These are phyloP conservation scores for Eunapius fragilis DNA, from an alignment of 37 sponge, comb jelly and placozoan genomes.

Conservation along the genomic window DNA sequence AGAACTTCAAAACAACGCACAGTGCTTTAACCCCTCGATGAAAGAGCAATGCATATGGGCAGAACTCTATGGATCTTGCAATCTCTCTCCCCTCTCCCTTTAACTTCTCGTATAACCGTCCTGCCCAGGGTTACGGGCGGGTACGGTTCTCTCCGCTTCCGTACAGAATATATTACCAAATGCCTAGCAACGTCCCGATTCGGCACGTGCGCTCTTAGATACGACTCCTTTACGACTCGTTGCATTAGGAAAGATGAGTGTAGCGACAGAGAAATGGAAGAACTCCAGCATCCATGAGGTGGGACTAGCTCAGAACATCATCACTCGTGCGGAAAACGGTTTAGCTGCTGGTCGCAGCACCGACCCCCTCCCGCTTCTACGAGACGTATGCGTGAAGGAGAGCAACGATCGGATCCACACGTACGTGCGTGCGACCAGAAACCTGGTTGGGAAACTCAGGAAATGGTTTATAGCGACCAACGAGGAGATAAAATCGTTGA, in stretches of 20 bases:
- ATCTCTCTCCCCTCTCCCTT: too few species aligned
- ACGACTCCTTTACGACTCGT: not conserved
- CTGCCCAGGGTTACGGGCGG: too few species aligned
- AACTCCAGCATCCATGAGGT: constrained; percentile 56
- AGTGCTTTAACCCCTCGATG: too few species aligned
- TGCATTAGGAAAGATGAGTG: constrained; percentile 15
- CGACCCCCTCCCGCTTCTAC: constrained; percentile 58
- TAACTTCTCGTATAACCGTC: too few species aligned
- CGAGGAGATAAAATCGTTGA: constrained; percentile 71
- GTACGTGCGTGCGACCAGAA: constrained; percentile 53
- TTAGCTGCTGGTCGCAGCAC: constrained; percentile 9
- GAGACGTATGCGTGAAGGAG: constrained; percentile 60
- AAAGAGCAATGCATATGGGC: too few species aligned
- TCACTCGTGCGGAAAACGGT: constrained; percentile 21
- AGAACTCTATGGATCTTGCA: too few species aligned
- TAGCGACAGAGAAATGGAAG: constrained; percentile 63
- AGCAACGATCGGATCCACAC: constrained; percentile 58
- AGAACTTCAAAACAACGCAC: too few species aligned
- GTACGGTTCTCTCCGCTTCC: too few species aligned
- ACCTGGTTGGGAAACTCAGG: constrained; percentile 46
- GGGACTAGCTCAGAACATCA: constrained; percentile 64
- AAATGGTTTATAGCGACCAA: constrained; percentile 37
- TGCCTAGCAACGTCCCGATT: constrained; percentile 11
- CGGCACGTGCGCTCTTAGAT: too few species aligned
- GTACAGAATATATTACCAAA: not conserved